Evolutionary conservation across 2,888 invertebrate genomes (phyloP).

Genomic region (Megalurothrips usitatus): DNA sequence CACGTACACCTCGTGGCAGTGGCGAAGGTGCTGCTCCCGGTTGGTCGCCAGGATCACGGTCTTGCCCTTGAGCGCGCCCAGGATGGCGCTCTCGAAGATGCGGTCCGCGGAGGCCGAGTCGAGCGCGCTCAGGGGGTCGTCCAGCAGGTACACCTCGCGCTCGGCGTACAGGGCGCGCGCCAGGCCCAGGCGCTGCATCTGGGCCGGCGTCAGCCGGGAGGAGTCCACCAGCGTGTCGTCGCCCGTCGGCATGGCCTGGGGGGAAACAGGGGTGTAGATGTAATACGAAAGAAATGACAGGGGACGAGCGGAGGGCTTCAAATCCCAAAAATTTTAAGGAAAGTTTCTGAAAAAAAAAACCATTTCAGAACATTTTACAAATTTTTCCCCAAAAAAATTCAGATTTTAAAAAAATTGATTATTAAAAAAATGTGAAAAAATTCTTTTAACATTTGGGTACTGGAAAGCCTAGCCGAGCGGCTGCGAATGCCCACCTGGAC

Average conservation of each 20-base stretch:
- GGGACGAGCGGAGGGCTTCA: too few relatives aligned
- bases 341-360: too few relatives aligned
- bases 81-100: conserved; percentile 53
- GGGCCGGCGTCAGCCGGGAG: conserved; percentile 47
- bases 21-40: conserved; percentile 45
- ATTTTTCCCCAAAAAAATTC: too few relatives aligned
- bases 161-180: conserved; percentile 53
- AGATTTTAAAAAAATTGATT: too few relatives aligned
- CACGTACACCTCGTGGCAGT: conserved; percentile 29
- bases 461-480: too few relatives aligned
- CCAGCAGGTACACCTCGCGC: conserved; percentile 54
- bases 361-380: too few relatives aligned
- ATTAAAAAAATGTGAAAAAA: too few relatives aligned
- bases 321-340: too few relatives aligned
- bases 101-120: conserved; percentile 50
- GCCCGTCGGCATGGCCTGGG: conserved; percentile 18
- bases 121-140: conserved; percentile 55
- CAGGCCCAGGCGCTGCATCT: conserved; percentile 52
- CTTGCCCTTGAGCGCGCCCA: conserved; percentile 50
- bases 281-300: too few relatives aligned
- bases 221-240: conserved; percentile 29
- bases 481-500: conserved; percentile 12
- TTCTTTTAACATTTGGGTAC: too few relatives aligned
- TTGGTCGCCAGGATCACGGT: conserved; percentile 57
- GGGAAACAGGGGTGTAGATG: not conserved